Evolutionary conservation across 2,888 invertebrate genomes (phyloP), one percentile per base, ranked within the genome.

Genomic region (Pilophorus perplexus): DNA sequence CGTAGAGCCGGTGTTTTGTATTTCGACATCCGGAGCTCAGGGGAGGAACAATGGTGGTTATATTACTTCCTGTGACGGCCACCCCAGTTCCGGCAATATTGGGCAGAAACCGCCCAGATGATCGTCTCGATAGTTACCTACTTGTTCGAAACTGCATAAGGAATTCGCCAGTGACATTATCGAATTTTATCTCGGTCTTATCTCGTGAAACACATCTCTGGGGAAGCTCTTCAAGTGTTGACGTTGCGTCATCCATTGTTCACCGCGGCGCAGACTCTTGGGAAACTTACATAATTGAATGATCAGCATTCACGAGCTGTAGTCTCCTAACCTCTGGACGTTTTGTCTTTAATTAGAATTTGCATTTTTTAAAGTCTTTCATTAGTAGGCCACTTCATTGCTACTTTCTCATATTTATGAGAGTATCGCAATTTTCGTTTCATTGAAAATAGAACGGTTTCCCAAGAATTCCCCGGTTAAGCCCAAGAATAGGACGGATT

Each of bases 1-100:
- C 64, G 64, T 64, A 64, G 52, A 52, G 42, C 64, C 64, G 64
- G 64, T 64, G 64, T 64, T 64, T 64, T 64, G 64, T 64, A 14
- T 64, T 40, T 12, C 40, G 42, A 42, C 40, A 40, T 52, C 64
- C 50, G 64, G 52, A 18, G 40, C 14, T 18, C 33, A 27, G 28
- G 12, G n/a, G 25, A 42, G 52, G 37, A 64, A 64, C 64, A 64
- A 64, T 38, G 18, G 64, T 12, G 44, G 37, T 52, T 64, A 50
- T 64, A 54, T 64, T 50, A 64, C 50, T 52, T 64, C 52, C 64
- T 22, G 27, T 27, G 44, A 20, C 27, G 28, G 44, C 55, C 55
- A 42, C 20, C 20, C 60, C 46, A n/a, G 60, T 60, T 60, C 60
- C 60, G 60, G 60, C 46, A 18, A 33, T 46, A 60, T 60, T 2